Conservation (phyloP, 2,888 invertebrate genomes). For the Scaptomyza reducta region DNA sequence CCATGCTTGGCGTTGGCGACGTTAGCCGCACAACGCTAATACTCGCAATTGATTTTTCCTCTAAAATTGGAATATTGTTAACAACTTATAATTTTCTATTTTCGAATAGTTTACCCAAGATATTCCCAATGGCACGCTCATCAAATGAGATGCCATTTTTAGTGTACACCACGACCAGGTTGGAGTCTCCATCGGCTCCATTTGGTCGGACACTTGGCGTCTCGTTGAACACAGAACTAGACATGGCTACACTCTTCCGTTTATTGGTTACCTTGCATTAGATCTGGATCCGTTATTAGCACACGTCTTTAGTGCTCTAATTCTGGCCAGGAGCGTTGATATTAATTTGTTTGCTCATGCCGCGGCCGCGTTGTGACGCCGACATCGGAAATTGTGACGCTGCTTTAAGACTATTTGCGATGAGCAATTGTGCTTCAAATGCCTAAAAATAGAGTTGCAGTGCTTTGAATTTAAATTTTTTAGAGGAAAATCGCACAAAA, state of each 20-base stretch:
- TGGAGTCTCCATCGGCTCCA: slow-evolving; percentile 74
- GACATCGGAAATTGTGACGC: slow-evolving; percentile 45
- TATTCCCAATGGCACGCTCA: slow-evolving; percentile 90
- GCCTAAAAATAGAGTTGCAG: slow-evolving; percentile 33
- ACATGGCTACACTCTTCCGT: slow-evolving; percentile 66
- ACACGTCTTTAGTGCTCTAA: slow-evolving; percentile 19
- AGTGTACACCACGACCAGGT: slow-evolving; percentile 92
- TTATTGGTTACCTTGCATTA: slow-evolving; percentile 16
- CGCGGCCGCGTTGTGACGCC: slow-evolving; percentile 73
- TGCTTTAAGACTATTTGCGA: slow-evolving; percentile 15
- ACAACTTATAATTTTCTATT: neutral
- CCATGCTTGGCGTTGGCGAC: slow-evolving; percentile 84
- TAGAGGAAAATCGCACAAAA: slow-evolving; percentile 8
- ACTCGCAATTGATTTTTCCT: slow-evolving; percentile 86
- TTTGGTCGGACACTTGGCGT: slow-evolving; percentile 57
- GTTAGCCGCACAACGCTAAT: slow-evolving; percentile 87
- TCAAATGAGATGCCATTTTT: slow-evolving; percentile 94
- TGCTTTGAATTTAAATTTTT: slow-evolving; percentile 11
- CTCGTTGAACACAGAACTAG: slow-evolving; percentile 83
- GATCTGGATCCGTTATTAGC: slow-evolving; percentile 7
- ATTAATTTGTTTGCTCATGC: slow-evolving; percentile 59
- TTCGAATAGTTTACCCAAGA: slow-evolving; percentile 88
- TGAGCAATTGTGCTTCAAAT: slow-evolving; percentile 16
- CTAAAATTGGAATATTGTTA: slow-evolving; percentile 55
- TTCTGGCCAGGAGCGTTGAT: slow-evolving; percentile 28